These are phyloP conservation scores for Mixornis gularis DNA, from an alignment of 2,113 vertebrate genomes.

Conservation along the genomic window DNA sequence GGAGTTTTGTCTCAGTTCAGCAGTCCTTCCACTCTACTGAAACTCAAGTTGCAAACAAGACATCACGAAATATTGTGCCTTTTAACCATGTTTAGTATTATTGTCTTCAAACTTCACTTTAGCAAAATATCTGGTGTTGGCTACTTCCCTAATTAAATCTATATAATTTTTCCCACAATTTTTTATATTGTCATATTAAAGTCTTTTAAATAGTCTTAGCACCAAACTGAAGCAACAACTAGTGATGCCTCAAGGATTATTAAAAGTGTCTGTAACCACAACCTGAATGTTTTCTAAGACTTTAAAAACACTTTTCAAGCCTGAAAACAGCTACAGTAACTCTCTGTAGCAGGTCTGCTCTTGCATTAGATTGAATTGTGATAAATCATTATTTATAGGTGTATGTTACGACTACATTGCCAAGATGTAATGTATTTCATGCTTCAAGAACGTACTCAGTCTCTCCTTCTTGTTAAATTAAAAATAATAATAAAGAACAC, in stretches of 20 bases:
- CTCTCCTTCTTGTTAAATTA: neutral
- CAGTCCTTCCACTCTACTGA: neutral
- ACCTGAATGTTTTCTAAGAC: neutral
- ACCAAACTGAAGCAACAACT: neutral
- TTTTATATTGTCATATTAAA: neutral
- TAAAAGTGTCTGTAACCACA: neutral
- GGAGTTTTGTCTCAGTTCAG: neutral
- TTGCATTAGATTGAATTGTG: neutral
- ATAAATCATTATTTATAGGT: neutral
- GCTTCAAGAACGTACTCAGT: neutral
- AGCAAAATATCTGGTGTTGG: neutral
- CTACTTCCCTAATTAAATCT: neutral
- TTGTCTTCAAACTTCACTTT: neutral
- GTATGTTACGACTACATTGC: neutral
- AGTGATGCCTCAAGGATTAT: neutral
- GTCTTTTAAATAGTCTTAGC: neutral
- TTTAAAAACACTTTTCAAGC: neutral
- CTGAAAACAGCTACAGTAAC: neutral
- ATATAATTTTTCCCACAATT: neutral
- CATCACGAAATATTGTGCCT: neutral
- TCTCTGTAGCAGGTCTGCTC: neutral
- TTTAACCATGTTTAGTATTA: neutral
- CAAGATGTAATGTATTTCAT: neutral
- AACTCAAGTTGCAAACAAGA: neutral
- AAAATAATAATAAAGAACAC: neutral